Percentiles rank a stretch among this genome's conserved stretches.
Evolutionary conservation across 2,797 vertebrate species (phyloP).

Genomic region (Gallirallus australis): DNA sequence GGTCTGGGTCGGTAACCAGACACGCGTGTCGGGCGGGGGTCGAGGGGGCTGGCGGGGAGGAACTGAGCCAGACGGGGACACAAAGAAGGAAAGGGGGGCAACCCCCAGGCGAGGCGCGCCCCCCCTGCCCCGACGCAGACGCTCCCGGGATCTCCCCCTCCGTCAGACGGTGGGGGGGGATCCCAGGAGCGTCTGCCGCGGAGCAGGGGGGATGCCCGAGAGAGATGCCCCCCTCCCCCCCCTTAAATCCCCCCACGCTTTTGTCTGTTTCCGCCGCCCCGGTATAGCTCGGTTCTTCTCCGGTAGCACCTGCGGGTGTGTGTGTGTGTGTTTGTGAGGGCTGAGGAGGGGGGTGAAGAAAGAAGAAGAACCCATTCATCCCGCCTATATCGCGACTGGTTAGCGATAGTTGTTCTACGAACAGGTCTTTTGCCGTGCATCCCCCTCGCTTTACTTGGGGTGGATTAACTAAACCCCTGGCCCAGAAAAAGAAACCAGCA

Average conservation of each 20-base stretch:
- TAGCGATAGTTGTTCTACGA: not conserved
- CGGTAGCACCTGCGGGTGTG: constrained; percentile 13
- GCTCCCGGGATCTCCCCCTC: too few species aligned
- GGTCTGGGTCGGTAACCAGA: constrained; percentile 72
- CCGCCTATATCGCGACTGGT: not conserved
- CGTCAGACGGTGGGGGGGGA: too few species aligned
- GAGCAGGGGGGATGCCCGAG: not conserved
- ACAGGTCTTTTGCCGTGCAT: not conserved
- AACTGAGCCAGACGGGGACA: constrained; percentile 96
- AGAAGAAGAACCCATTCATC: too few species aligned
- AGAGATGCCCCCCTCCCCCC: not conserved
- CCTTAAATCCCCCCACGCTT: not conserved
- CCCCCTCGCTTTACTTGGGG: too few species aligned
- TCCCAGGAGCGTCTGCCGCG: not conserved
- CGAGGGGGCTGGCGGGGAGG: constrained; percentile 78
- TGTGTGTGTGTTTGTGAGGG: too few species aligned
- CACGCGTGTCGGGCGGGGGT: constrained; percentile 76
- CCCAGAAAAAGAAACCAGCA: too few species aligned
- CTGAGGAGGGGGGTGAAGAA: too few species aligned
- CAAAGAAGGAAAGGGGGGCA: constrained; percentile 87
- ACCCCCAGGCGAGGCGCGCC: constrained; percentile 51
- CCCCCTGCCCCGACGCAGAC: too few species aligned
- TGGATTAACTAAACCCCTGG: too few species aligned
- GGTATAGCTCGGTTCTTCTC: not conserved
- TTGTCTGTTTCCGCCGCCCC: not conserved